These are phyloP conservation scores for Syritta pipiens DNA, from an alignment of 2,888 invertebrate genomes.

Conservation along the genomic window DNA sequence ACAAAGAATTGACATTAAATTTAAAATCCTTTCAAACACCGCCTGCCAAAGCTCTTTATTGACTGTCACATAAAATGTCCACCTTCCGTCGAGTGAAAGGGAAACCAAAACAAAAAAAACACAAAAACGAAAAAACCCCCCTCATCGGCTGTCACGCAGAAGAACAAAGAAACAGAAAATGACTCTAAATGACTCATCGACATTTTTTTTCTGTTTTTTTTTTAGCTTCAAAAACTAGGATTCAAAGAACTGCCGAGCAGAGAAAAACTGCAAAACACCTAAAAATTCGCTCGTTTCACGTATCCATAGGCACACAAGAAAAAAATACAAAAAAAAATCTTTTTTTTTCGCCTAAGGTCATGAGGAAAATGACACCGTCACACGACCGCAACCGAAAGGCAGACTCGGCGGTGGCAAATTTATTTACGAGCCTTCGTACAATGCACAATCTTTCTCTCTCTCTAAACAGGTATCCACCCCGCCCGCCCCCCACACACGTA, in stretches of 20 bases:
- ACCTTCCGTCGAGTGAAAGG: too few species aligned
- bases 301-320: conserved; percentile 2
- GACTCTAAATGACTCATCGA: too few species aligned
- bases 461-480: conserved; percentile 49
- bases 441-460: not conserved
- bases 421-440: conserved; percentile 49
- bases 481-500: not conserved
- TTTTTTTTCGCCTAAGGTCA: conserved; percentile 63
- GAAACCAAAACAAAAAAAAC: too few species aligned
- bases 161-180: too few species aligned
- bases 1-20: too few species aligned
- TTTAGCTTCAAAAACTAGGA: too few species aligned
- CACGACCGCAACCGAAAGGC: conserved; percentile 14
- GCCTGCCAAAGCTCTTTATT: too few species aligned
- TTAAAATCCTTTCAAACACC: too few species aligned
- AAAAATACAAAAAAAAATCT: conserved; percentile 4
- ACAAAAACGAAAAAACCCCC: too few species aligned
- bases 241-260: conserved; percentile 25
- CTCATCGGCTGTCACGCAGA: too few species aligned
- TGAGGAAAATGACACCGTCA: conserved; percentile 52
- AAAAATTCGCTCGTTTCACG: conserved; percentile 19
- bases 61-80: too few species aligned
- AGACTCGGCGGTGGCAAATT: conserved; percentile 61
- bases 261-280: conserved; percentile 2
- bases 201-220: too few species aligned